Base-by-base conservation (phyloP, 2,797 vertebrate genomes). In the Tarsius wallacei region DNA sequence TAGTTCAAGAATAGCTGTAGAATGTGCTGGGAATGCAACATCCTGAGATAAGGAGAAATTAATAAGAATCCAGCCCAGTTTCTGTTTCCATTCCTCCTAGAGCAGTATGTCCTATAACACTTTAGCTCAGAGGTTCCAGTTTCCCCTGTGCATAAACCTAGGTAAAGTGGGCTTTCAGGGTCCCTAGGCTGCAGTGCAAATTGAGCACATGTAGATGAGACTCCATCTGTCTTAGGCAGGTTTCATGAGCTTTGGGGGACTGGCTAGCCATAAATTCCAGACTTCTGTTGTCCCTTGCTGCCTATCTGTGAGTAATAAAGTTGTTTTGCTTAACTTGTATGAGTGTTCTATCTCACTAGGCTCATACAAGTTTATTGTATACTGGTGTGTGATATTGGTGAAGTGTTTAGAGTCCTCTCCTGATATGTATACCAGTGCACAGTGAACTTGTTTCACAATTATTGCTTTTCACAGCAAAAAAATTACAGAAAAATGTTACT, bases 401-500 rank as follows among this genome's bases (percentile, higher is more conserved):
- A 73, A 36, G 5, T 3, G 2, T 59, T 36, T 42, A 66, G 42
- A 63, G 47, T 80, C 42, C 28, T 80, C 57, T 73, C 13, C 28
- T 55, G 16, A 7, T 61, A 89, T 24, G 10, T 55, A 93, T 6
- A 33, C 2, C 33, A 16, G 24, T 26, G 17, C 16, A 57, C 31
- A 77, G 53, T 57, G 83, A 59, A 66, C 9, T 81, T 74, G 33
- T 26, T 87, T 47, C 22, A 49, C 1, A 4, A 57, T 85, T 57
- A 90, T 61, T 87, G 31, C 14, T 61, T 61, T 51, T 36, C 47
- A 49, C 49, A 42, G 14, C 33, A 86, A 76, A 64, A 55, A 87
- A 87, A 78, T 87, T 10, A 55, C 5, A 63, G 53, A 95, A 92
- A 81, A 64, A 33, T n/a, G 42, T 87, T 57, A 91, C 22, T 31